Evolutionary conservation across 2,797 vertebrate genomes (phyloP), one percentile per base, ranked within the genome.

Genomic region (Heteromormyrus szaboi): DNA sequence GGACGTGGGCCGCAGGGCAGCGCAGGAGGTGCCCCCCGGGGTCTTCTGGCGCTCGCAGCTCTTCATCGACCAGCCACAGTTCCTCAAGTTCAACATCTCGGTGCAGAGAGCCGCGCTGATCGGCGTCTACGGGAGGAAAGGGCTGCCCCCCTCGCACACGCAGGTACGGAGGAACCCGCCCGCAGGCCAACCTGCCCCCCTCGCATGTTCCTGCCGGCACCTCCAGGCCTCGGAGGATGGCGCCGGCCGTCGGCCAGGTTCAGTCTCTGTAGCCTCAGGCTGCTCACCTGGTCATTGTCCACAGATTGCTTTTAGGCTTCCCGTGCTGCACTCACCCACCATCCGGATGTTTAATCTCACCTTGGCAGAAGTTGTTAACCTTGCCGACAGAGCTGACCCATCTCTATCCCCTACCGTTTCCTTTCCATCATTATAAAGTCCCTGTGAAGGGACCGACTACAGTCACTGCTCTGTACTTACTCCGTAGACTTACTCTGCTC

Each of bases 71-170:
- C 97, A 97, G 87, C 97, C 98, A 11, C 97, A 97, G 89, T 99
- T 99, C 94, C 95, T 99, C 53, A 99, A 99, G 94, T 99, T 99
- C 96, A 99, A 99, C 96, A 98, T 99, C 95, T 99, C 98, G 19
- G 98, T 99, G 90, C 98, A 99, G 95, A 99, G 98, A 94, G 98
- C 99, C 56, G 98, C 98, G 33, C 90, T 99, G 94, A 98, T 99
- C 19, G 99, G 99, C 91, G 97, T 99, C 0, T 99, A 99, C 12
- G 99, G 98, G 89, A 95, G 98, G 90, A 99, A 99, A 93, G 98
- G 99, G 50, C 96, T 99, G 19, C 97, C 97, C 12, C 98, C 99
- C 25, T 97, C 98, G 85, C 99, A 99, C 92, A 99, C 99, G 37
- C 99, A 99, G 97, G 99, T 99, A 94, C 25, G 17, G 14, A n/a